These are phyloP conservation scores for Ophonus ardosiacus DNA, from an alignment of 2,888 invertebrate species.

Conservation along the genomic window DNA sequence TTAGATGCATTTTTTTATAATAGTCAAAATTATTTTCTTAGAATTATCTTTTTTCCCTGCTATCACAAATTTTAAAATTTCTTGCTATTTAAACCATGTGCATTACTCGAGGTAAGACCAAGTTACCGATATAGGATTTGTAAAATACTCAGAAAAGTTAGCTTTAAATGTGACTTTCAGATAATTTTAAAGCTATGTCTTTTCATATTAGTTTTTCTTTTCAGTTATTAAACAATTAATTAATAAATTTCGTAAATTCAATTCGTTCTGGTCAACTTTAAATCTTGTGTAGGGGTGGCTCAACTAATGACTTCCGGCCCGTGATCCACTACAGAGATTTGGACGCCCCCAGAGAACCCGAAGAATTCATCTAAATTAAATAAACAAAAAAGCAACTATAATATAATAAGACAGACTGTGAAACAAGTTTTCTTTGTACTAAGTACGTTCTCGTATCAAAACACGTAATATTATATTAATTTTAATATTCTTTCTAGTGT, in stretches of 20 bases:
- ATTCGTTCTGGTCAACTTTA: slow-evolving; percentile 33
- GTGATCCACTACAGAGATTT: slow-evolving; percentile 95
- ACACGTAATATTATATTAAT: slow-evolving; percentile 23
- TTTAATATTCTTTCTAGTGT: slow-evolving; percentile 51
- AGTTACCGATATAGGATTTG: no score
- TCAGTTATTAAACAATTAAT: slow-evolving; percentile 35
- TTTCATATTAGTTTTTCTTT: slow-evolving; percentile 28
- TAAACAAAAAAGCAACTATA: slow-evolving; percentile 1
- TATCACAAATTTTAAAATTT: no score
- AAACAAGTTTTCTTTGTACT: slow-evolving; percentile 49
- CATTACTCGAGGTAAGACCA: no score
- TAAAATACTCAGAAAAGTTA: background rate
- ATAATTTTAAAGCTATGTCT: background rate
- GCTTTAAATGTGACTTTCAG: background rate
- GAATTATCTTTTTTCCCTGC: no score
- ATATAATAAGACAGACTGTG: slow-evolving; percentile 55
- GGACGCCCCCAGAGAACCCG: slow-evolving; percentile 94
- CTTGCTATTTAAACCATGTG: no score
- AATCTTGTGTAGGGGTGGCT: slow-evolving; percentile 79
- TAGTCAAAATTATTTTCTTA: no score
- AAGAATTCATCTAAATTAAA: slow-evolving; percentile 85
- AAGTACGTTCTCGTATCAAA: slow-evolving; percentile 31
- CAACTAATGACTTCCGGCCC: slow-evolving; percentile 88
- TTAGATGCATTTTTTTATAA: no score
- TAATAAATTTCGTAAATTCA: slow-evolving; percentile 2